Evolutionary conservation across 1,140 invertebrate genomes (phyloP).

Genomic region (Melanaphis sacchari): DNA sequence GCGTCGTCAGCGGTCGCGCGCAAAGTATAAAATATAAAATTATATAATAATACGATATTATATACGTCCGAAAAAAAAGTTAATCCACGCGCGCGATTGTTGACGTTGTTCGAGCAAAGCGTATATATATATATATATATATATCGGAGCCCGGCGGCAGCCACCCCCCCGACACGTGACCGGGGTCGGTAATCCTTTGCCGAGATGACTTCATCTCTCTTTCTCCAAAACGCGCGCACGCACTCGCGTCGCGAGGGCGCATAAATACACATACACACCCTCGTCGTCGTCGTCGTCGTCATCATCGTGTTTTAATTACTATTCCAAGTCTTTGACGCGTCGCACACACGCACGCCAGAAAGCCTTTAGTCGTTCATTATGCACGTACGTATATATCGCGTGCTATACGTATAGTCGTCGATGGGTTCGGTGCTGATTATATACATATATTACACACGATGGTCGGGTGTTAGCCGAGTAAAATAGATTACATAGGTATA

Average conservation of each 20-base stretch:
- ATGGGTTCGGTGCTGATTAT: neutral
- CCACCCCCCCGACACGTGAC: constrained; percentile 55
- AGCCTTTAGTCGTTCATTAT: neutral
- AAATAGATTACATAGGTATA: no score
- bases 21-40: neutral
- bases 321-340: constrained; percentile 41
- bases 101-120: constrained; percentile 24
- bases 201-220: constrained; percentile 47
- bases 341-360: neutral
- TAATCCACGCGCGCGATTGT: constrained; percentile 52
- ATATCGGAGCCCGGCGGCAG: neutral
- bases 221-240: neutral
- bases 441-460: no score
- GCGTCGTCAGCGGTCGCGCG: no score
- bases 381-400: neutral
- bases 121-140: neutral
- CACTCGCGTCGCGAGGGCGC: neutral
- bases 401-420: neutral
- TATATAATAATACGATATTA: neutral
- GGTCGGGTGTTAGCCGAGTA: neutral
- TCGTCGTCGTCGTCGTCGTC: neutral
- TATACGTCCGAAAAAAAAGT: constrained; percentile 48
- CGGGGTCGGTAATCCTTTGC: constrained; percentile 49
- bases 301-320: constrained; percentile 51
- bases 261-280: constrained; percentile 12